Evolutionary conservation across 2,797 vertebrate genomes (phyloP).

Genomic region (Buceros bicornis): DNA sequence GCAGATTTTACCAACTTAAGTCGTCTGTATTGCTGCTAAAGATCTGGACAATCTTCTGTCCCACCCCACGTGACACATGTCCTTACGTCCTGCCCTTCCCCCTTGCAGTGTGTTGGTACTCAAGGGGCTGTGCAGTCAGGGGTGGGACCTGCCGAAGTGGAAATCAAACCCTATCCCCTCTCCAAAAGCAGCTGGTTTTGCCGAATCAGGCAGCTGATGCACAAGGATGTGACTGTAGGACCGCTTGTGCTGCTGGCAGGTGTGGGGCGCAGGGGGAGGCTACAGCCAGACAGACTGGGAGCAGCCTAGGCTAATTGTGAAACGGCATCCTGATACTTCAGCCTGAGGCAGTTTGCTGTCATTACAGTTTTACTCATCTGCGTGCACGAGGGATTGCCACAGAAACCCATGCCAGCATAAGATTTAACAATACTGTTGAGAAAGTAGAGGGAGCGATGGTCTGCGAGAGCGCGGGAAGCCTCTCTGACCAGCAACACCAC

Average conservation of each 20-base stretch:
- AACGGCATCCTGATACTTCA: slow-evolving; percentile 20
- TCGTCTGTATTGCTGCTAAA: neutral
- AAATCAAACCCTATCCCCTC: neutral
- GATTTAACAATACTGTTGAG: neutral
- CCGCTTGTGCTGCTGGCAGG: neutral
- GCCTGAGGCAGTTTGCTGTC: slow-evolving; percentile 7
- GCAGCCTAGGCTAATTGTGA: neutral
- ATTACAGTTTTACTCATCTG: neutral
- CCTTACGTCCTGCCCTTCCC: neutral
- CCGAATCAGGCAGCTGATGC: neutral
- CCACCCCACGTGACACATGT: neutral
- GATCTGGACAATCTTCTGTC: neutral
- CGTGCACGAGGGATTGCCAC: slow-evolving; percentile 8
- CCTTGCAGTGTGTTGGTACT: neutral
- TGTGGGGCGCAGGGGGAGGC: neutral
- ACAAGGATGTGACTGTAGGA: neutral
- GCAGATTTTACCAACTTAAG: neutral
- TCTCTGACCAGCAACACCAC: neutral
- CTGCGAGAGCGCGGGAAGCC: neutral
- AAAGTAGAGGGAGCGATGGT: neutral
- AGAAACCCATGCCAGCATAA: neutral
- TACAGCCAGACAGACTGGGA: neutral
- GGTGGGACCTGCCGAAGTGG: neutral
- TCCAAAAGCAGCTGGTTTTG: neutral
- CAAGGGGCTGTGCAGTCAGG: neutral